Evolutionary conservation across 2,888 invertebrate species (phyloP), one percentile per base, ranked within the genome.

Genomic region (Phengaris arion): DNA sequence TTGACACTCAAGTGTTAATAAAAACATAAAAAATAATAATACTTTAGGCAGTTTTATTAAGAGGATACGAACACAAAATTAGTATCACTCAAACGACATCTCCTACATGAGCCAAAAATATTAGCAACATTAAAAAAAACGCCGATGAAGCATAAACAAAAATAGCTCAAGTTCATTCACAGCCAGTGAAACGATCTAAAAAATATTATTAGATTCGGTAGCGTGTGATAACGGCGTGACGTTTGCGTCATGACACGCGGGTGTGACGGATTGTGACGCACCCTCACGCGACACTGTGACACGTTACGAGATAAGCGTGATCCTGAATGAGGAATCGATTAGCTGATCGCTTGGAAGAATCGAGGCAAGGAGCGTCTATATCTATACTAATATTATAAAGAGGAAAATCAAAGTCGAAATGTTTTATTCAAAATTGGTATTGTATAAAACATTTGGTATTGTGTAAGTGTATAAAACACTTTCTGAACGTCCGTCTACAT

Each of bases 241-340:
- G 74, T 70, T 76, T 54, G 35, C 68, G 77, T 77, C 74, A 75
- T 77, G 77, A 78, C 79, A 78, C 75, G 79, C 75, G 79, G 59
- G 59, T 74, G 80, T 79, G 82, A 79, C 82, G 77, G 77, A 82
- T 76, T 73, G 80, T 86, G 88, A 88, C 87, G 89, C 84, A 83
- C 81, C 83, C 82, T 78, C 74, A 80, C 81, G 79, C 79, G 77
- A 64, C 48, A 74, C 74, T 45, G 57, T 74, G 75, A 79, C 74
- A 79, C 35, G 35, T 35, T 35, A 35, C 74, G 76, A 80, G 79
- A 79, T 80, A 80, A 80, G 77, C 79, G 78, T 78, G 79, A 78
- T 77, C 75, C 73, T 73, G 35, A 35, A 72, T 52, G 68, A 74
- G 48, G 69, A 48, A 57, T 68, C 68, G 9, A 54, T 7, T 70